Conservation (phyloP, 2,113 vertebrate species). For the Tinamus guttatus region DNA sequence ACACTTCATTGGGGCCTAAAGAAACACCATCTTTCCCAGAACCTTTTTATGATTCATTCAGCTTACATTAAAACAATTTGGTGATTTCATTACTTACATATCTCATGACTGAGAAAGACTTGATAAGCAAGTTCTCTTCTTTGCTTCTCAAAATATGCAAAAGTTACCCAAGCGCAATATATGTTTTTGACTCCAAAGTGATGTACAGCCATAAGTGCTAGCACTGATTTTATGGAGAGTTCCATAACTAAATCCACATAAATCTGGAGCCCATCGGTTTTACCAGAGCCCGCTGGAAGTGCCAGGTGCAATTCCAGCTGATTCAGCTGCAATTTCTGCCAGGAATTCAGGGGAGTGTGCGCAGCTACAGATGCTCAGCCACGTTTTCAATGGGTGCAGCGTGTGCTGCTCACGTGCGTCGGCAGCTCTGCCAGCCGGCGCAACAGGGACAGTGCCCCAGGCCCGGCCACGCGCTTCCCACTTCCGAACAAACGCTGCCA, state of each 20-base stretch:
- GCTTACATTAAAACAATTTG: background rate
- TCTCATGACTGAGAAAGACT: background rate
- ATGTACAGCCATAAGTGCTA: constrained; percentile 18
- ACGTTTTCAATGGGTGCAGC: constrained; percentile 42
- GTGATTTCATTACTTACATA: background rate
- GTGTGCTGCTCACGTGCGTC: constrained; percentile 27
- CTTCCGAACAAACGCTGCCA: constrained; percentile 45
- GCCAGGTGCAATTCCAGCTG: constrained; percentile 64
- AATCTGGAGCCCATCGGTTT: constrained; percentile 31
- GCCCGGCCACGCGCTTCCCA: constrained; percentile 1
- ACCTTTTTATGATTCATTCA: constrained; percentile 22
- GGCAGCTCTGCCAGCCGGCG: constrained; percentile 24
- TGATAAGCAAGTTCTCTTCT: constrained; percentile 1
- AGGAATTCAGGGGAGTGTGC: constrained; percentile 54
- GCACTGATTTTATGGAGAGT: constrained; percentile 31
- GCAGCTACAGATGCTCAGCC: constrained; percentile 33
- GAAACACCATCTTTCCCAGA: constrained; percentile 38
- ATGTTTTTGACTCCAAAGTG: background rate
- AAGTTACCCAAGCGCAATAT: background rate
- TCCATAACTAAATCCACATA: constrained; percentile 60
- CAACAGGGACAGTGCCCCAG: background rate
- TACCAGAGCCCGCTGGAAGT: constrained; percentile 8
- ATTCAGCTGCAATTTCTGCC: constrained; percentile 65
- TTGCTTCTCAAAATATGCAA: background rate
- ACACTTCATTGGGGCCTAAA: constrained; percentile 1